phyloP scores from a whole-genome alignment of 2,888 invertebrate species.

The Cylindroiulus punctatus region DNA sequence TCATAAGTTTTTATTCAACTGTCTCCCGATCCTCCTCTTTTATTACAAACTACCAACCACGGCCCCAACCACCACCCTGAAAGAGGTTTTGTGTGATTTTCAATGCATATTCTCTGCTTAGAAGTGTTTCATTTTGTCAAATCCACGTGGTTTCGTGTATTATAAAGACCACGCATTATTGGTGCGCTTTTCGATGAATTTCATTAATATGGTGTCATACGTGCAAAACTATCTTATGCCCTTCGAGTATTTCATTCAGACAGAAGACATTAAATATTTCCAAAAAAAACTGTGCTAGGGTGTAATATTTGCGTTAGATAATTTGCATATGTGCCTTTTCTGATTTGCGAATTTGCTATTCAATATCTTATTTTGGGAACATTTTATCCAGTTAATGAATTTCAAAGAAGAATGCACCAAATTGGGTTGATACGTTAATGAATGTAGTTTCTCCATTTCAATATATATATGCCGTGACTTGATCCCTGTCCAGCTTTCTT shows the following conservation, averaged over 20 bases:
- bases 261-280: background rate
- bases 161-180: slow-evolving; percentile 4
- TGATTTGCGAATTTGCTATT: background rate
- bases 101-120: slow-evolving; percentile 47
- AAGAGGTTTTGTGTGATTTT: slow-evolving; percentile 47
- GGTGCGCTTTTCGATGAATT: slow-evolving; percentile 50
- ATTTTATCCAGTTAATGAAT: slow-evolving; percentile 36
- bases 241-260: background rate
- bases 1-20: slow-evolving; percentile 45
- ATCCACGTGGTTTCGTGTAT: slow-evolving; percentile 42
- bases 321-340: slow-evolving; percentile 53
- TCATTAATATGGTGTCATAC: slow-evolving; percentile 22
- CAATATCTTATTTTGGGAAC: background rate
- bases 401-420: slow-evolving; percentile 53
- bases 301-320: background rate
- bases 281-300: background rate
- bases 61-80: slow-evolving; percentile 36
- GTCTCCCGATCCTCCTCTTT: slow-evolving; percentile 47
- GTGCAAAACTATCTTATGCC: background rate
- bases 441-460: slow-evolving; percentile 49
- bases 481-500: slow-evolving; percentile 51
- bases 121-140: slow-evolving; percentile 50
- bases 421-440: slow-evolving; percentile 1
- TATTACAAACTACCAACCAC: slow-evolving; percentile 40
- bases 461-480: slow-evolving; percentile 40